Conservation (phyloP, 2,888 invertebrate genomes). For the Leptinotarsa juncta region DNA sequence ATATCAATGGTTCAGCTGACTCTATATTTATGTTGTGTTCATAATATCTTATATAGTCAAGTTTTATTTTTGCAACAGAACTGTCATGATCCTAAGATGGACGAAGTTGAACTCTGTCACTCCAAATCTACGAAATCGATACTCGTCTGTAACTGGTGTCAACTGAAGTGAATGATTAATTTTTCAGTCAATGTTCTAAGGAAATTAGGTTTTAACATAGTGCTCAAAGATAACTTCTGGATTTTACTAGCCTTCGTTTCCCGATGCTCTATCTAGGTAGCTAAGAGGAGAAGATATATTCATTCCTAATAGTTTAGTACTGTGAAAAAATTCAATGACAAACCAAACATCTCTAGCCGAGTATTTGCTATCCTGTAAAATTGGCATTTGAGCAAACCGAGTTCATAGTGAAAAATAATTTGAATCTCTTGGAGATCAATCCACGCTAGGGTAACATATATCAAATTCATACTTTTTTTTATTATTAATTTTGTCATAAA, state of each 20-base stretch:
- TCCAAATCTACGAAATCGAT: conserved; percentile 50
- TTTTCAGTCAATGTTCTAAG: neutral
- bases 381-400: too few species aligned
- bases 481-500: too few species aligned
- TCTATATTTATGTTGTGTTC: neutral
- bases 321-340: too few species aligned
- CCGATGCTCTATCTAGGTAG: neutral
- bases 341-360: too few species aligned
- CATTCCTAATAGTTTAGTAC: too few species aligned
- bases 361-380: too few species aligned
- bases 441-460: too few species aligned
- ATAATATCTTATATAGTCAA: neutral
- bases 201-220: neutral
- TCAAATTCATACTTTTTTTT: too few species aligned
- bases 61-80: conserved; percentile 57
- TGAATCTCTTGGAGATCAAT: too few species aligned
- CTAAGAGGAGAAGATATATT: too few species aligned
- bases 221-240: conserved; percentile 5
- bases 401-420: too few species aligned
- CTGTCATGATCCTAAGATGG: conserved; percentile 60
- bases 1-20: neutral
- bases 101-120: conserved; percentile 54
- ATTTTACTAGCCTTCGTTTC: neutral
- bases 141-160: conserved; percentile 12
- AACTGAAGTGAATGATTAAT: conserved; percentile 1